Conservation (phyloP, 2,797 vertebrate species). For the Macropus fuliginosus region DNA sequence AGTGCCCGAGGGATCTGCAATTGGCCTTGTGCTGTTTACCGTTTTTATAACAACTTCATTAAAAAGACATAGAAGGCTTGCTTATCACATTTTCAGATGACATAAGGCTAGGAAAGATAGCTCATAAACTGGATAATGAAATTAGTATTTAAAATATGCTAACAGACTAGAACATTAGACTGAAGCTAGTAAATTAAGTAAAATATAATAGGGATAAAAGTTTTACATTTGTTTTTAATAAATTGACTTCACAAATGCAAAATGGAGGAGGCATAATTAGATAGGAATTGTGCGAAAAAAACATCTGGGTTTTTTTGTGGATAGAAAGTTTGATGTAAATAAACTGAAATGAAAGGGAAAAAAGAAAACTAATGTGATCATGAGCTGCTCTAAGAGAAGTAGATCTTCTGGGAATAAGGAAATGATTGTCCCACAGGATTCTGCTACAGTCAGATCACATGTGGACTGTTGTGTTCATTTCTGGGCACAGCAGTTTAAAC, state of each 20-base stretch:
- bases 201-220: not conserved
- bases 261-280: not conserved
- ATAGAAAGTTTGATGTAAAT: not conserved
- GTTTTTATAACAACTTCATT: not conserved
- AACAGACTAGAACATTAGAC: not conserved
- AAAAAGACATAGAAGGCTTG: not conserved
- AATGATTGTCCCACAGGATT: not conserved
- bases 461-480: not conserved
- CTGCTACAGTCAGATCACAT: not conserved
- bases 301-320: not conserved
- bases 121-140: not conserved
- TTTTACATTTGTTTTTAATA: not conserved
- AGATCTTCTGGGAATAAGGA: not conserved
- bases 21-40: not conserved
- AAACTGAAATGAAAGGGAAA: not conserved
- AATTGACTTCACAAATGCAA: not conserved
- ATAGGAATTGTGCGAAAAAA: not conserved
- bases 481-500: not conserved
- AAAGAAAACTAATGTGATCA: not conserved
- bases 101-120: not conserved
- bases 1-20: not conserved
- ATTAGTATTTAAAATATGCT: not conserved
- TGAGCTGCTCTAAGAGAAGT: not conserved
- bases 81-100: not conserved
- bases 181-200: not conserved